These are phyloP conservation scores for Urocolius indicus DNA, from an alignment of 2,113 vertebrate genomes.

Conservation along the genomic window DNA sequence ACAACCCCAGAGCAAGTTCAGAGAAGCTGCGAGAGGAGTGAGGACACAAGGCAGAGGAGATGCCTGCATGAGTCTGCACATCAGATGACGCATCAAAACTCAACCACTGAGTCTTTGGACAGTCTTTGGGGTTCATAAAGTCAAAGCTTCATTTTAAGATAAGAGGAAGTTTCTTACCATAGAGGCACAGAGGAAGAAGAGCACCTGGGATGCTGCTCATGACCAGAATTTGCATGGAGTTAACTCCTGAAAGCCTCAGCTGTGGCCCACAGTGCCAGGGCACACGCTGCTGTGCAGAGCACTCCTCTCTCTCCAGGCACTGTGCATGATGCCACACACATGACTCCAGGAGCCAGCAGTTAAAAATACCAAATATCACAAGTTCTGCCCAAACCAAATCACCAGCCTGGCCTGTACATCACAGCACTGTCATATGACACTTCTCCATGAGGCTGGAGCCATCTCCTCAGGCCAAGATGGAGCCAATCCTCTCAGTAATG, in stretches of 20 bases:
- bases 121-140: not conserved
- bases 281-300: accelerated
- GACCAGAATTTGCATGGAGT: not conserved
- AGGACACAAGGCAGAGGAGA: not conserved
- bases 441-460: accelerated
- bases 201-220: not conserved
- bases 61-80: not conserved
- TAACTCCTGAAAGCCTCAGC: not conserved
- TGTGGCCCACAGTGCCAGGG: accelerated
- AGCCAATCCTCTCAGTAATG: not conserved
- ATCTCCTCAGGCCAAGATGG: accelerated
- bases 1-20: not conserved
- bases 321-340: accelerated
- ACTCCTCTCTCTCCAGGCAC: not conserved
- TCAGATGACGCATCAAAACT: not conserved
- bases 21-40: not conserved
- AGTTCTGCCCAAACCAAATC: not conserved
- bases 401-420: not conserved
- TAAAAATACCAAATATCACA: conserved; percentile 20
- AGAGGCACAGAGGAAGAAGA: not conserved
- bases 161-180: not conserved
- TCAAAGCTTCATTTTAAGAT: not conserved
- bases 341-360: not conserved
- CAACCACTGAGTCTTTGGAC: not conserved
- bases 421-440: not conserved